A percentile compares a stretch with the other conserved stretches of the same genome.
phyloP scores from a whole-genome alignment of 1,140 invertebrate genomes.

The Bombus turneri region DNA sequence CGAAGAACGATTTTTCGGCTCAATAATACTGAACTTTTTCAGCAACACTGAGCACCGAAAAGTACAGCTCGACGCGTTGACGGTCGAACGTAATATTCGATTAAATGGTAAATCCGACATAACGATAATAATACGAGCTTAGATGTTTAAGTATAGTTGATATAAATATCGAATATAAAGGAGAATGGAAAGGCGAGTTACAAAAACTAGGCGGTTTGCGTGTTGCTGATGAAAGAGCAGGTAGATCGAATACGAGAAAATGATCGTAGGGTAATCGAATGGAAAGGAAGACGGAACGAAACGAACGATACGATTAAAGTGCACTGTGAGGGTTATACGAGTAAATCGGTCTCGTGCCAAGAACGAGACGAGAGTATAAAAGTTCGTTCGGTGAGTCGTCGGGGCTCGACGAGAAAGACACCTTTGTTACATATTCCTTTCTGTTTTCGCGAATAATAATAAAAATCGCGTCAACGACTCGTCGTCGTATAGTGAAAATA shows the following conservation, averaged over 20 bases:
- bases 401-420: constrained; percentile 38
- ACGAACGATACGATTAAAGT: constrained; percentile 33
- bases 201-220: neutral
- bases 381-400: constrained; percentile 43
- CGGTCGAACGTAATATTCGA: constrained; percentile 26
- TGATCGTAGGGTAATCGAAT: neutral
- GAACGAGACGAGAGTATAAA: constrained; percentile 1
- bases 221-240: neutral
- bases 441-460: constrained; percentile 23
- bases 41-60: constrained; percentile 38
- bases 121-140: constrained; percentile 53
- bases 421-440: constrained; percentile 55
- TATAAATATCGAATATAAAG: constrained; percentile 3
- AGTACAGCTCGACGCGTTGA: constrained; percentile 40
- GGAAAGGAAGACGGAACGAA: neutral
- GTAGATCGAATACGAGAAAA: neutral
- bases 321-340: constrained; percentile 36
- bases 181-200: too few species aligned
- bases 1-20: constrained; percentile 44
- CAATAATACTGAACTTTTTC: constrained; percentile 38
- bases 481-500: neutral
- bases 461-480: constrained; percentile 5
- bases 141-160: constrained; percentile 44
- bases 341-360: constrained; percentile 25
- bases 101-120: constrained; percentile 30